phyloP scores from a whole-genome alignment of 2,113 vertebrate genomes.

The Aramus guarauna region DNA sequence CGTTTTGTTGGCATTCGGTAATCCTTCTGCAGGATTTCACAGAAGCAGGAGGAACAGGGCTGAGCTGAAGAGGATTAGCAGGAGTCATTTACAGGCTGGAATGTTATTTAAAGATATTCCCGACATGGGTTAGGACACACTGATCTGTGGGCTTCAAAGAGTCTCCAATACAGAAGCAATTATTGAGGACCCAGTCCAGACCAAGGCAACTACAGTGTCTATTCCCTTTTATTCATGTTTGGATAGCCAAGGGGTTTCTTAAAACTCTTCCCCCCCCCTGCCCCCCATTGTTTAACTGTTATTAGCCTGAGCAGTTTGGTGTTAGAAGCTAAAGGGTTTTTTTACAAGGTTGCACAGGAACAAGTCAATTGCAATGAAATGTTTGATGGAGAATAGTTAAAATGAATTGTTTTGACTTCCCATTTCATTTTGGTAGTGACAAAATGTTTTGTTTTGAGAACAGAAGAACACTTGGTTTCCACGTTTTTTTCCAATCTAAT shows the following conservation, averaged over 20 bases:
- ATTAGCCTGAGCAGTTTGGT: neutral
- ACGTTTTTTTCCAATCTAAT: neutral
- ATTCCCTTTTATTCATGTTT: neutral
- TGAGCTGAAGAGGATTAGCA: constrained; percentile 30
- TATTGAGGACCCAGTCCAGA: neutral
- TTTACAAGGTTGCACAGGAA: neutral
- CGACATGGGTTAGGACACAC: neutral
- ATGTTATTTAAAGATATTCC: neutral
- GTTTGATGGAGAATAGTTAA: neutral
- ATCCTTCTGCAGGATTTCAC: neutral
- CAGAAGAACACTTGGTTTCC: neutral
- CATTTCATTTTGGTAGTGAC: neutral
- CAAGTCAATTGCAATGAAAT: neutral
- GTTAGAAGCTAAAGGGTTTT: neutral
- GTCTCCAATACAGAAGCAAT: neutral
- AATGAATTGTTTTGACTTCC: constrained; percentile 29
- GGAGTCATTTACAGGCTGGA: neutral
- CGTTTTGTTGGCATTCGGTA: neutral
- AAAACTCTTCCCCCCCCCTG: neutral
- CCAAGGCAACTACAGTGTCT: neutral
- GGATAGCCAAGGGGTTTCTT: neutral
- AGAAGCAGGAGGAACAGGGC: neutral
- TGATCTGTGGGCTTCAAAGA: neutral
- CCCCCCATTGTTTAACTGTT: neutral
- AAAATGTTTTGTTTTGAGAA: neutral